Evolutionary conservation across 1,140 invertebrate genomes (phyloP).

Genomic region (Scaptodrosophila lebanonensis): DNA sequence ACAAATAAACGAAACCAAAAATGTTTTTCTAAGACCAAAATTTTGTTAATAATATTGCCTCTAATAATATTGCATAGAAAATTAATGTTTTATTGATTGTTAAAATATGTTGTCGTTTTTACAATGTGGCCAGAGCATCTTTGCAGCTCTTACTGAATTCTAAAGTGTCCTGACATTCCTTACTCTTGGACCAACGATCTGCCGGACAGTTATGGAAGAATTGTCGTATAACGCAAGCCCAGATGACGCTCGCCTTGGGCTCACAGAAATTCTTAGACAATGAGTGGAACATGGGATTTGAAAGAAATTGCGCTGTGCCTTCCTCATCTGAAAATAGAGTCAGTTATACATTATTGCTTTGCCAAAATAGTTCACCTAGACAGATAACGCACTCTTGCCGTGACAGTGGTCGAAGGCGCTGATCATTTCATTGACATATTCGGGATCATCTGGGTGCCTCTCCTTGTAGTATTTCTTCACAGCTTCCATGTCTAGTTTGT

Average conservation of each 20-base stretch:
- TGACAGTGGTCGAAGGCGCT: constrained; percentile 62
- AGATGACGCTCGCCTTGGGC: constrained; percentile 44
- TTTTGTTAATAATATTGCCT: too few relatives aligned
- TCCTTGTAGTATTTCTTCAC: constrained; percentile 28
- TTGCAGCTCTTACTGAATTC: constrained; percentile 48
- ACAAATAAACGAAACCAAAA: too few relatives aligned
- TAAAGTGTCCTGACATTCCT: constrained; percentile 41
- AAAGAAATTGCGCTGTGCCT: constrained; percentile 41
- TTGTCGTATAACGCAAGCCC: constrained; percentile 57
- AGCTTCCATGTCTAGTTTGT: constrained; percentile 41
- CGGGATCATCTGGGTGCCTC: constrained; percentile 30
- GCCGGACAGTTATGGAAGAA: constrained; percentile 64
- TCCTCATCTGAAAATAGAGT: constrained; percentile 27
- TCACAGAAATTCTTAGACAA: constrained; percentile 38
- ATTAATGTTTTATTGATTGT: too few relatives aligned
- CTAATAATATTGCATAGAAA: too few relatives aligned
- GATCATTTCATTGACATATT: constrained; percentile 62
- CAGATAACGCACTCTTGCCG: constrained; percentile 33
- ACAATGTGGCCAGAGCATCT: constrained; percentile 46
- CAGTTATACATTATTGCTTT: background rate
- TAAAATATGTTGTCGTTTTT: too few relatives aligned
- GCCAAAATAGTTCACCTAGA: background rate
- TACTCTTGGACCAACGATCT: constrained; percentile 45
- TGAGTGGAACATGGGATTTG: constrained; percentile 36
- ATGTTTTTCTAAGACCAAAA: too few relatives aligned